A percentile compares a stretch with the other conserved stretches of the same genome.
These are phyloP conservation scores for Clarias batrachus DNA, from an alignment of 2,113 vertebrate species.

Conservation along the genomic window DNA sequence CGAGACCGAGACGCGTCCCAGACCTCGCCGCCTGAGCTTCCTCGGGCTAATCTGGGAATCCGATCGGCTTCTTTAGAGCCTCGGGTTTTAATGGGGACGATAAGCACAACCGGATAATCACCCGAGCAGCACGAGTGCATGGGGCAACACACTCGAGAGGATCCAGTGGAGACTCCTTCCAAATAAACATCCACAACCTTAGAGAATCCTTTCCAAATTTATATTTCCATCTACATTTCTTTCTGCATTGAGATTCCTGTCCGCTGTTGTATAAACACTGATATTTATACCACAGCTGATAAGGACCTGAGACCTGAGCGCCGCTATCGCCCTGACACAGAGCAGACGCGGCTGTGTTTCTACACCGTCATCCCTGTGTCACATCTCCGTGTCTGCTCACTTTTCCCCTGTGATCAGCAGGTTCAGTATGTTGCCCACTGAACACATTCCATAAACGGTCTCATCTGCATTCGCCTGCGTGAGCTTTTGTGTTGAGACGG, in stretches of 20 bases:
- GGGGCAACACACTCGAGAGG: no score
- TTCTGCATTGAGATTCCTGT: background rate
- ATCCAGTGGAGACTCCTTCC: background rate
- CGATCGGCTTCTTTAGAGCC: constrained; percentile 32
- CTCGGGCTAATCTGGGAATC: constrained; percentile 37
- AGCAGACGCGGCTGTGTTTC: background rate
- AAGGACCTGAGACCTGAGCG: background rate
- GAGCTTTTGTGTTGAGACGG: background rate
- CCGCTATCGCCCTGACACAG: background rate
- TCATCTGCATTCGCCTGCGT: constrained; percentile 53
- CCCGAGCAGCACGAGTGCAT: background rate
- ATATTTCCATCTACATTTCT: background rate
- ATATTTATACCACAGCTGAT: background rate
- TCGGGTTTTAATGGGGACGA: background rate
- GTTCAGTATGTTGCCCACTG: constrained; percentile 53
- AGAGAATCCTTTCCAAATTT: background rate
- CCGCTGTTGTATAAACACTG: background rate
- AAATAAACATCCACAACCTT: background rate
- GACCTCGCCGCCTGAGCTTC: constrained; percentile 20
- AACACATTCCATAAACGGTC: constrained; percentile 56
- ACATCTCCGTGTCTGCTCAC: background rate
- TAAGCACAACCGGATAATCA: background rate
- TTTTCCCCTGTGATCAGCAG: constrained; percentile 28
- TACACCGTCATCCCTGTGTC: background rate
- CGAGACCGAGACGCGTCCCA: background rate